Percentiles rank a stretch among this genome's conserved stretches.
phyloP scores from a whole-genome alignment of 64 coral and sea anemone species.

The Porites australiensis region DNA sequence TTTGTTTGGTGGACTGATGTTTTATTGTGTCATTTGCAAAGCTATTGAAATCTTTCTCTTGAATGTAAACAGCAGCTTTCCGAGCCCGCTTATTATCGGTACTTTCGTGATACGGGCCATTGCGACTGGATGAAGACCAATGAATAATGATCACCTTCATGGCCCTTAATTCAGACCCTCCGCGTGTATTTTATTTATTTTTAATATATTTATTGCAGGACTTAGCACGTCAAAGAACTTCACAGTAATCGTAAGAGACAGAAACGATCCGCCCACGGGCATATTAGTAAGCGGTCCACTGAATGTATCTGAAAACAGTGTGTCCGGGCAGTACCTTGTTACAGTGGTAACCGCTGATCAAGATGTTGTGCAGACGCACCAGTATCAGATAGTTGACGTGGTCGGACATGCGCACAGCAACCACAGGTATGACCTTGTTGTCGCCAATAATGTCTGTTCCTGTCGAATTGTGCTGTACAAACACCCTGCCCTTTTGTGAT shows the following conservation, averaged over 20 bases:
- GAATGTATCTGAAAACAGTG: constrained; percentile 73
- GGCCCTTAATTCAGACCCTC: no score
- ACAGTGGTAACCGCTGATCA: constrained; percentile 51
- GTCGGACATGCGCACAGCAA: constrained; percentile 20
- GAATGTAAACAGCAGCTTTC: no score
- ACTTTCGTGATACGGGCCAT: no score
- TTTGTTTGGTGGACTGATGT: no score
- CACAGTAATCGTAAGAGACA: constrained; percentile 71
- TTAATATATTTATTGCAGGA: constrained; percentile 39
- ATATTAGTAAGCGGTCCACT: constrained; percentile 70
- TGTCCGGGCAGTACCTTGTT: constrained; percentile 61
- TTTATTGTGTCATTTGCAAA: no score
- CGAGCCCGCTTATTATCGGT: no score
- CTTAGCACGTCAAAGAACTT: constrained; percentile 83
- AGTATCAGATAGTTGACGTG: constrained; percentile 70
- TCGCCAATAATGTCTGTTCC: no score
- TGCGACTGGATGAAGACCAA: no score
- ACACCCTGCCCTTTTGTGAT: no score
- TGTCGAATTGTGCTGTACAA: no score
- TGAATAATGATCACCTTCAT: no score
- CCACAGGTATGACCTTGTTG: background rate
- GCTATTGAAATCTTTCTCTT: no score
- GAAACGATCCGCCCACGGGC: constrained; percentile 77
- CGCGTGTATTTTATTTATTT: background rate
- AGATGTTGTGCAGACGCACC: constrained; percentile 70